phyloP scores from a whole-genome alignment of 2,888 invertebrate genomes.

The Podabrus alpinus region DNA sequence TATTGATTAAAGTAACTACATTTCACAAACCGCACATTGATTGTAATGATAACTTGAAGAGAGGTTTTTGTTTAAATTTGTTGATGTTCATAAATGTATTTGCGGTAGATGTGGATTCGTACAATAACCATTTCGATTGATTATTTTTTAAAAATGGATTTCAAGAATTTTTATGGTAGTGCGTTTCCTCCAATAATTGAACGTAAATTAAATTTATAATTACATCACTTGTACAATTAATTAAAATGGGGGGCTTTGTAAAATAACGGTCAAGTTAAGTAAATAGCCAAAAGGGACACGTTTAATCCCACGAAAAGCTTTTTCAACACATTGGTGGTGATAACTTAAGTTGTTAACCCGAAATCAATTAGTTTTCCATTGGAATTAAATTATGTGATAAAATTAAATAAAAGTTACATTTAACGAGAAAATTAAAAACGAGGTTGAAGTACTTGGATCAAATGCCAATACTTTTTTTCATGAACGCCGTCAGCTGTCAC shows the following conservation, averaged over 20 bases:
- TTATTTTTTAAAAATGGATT: background rate
- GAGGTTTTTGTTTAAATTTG: background rate
- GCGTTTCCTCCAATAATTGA: background rate
- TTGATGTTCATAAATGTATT: too few species aligned
- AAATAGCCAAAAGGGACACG: background rate
- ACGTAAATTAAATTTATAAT: background rate
- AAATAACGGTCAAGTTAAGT: background rate
- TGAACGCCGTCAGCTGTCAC: background rate
- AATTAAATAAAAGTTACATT: background rate
- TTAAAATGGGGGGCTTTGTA: background rate
- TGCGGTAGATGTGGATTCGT: background rate
- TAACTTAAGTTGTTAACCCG: background rate
- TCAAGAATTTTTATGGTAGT: background rate
- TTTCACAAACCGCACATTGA: background rate
- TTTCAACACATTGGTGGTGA: background rate
- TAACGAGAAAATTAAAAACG: background rate
- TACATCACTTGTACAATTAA: background rate
- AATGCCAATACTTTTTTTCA: background rate
- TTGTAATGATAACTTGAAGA: background rate
- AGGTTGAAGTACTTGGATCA: background rate
- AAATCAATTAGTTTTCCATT: background rate
- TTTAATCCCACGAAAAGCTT: background rate
- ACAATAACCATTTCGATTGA: background rate
- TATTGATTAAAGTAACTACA: background rate
- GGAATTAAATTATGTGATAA: background rate